These are phyloP conservation scores for Corydoras maculifer DNA, from an alignment of 2,113 vertebrate species.

Conservation along the genomic window DNA sequence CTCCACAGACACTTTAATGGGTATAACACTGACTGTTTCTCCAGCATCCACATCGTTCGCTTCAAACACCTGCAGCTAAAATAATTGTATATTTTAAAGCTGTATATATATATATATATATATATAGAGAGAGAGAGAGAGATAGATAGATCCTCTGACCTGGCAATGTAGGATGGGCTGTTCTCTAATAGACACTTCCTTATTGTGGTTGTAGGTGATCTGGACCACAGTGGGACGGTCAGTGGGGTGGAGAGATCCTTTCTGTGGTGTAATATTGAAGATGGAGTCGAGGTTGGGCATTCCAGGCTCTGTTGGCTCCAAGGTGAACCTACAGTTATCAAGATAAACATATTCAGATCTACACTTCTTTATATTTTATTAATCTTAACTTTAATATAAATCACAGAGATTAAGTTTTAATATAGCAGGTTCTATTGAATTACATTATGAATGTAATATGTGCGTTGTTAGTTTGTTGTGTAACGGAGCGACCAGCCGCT, in stretches of 20 bases:
- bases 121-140: too few relatives aligned
- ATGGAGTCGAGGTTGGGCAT: constrained; percentile 56
- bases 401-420: too few relatives aligned
- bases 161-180: constrained; percentile 75
- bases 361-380: too few relatives aligned
- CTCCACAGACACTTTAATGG: constrained; percentile 67
- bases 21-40: constrained; percentile 64
- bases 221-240: constrained; percentile 64
- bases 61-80: constrained; percentile 73
- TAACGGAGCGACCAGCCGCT: too few relatives aligned
- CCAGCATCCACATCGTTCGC: constrained; percentile 58
- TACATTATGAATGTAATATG: too few relatives aligned
- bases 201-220: constrained; percentile 65
- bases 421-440: too few relatives aligned
- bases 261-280: constrained; percentile 68
- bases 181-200: constrained; percentile 67
- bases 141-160: constrained; percentile 53
- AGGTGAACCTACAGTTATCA: constrained; percentile 63
- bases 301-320: constrained; percentile 50
- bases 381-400: too few relatives aligned
- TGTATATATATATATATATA: too few relatives aligned
- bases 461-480: too few relatives aligned
- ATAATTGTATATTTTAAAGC: background rate
- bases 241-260: constrained; percentile 56
- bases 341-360: too few relatives aligned